Percentiles rank a stretch among this genome's conserved stretches.
These are phyloP conservation scores for Heteronetta atricapilla DNA, from an alignment of 2,113 vertebrate species.

Conservation along the genomic window DNA sequence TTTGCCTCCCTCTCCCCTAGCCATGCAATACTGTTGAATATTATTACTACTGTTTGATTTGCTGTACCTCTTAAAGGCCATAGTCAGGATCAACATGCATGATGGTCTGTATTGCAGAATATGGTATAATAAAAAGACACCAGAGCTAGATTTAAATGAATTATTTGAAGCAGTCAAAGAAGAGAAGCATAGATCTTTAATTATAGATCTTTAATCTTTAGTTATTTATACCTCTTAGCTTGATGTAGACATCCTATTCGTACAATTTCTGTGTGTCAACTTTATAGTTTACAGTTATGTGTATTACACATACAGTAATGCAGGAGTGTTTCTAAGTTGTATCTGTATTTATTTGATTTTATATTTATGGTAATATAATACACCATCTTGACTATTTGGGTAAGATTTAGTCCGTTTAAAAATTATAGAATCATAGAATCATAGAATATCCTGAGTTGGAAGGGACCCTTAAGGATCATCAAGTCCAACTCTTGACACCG, in stretches of 20 bases:
- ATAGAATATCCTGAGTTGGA: no score
- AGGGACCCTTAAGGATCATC: no score
- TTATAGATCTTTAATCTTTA: no score
- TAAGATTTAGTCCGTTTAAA: background rate
- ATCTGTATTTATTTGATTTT: background rate
- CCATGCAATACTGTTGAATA: background rate
- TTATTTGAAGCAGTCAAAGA: background rate
- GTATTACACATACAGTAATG: background rate
- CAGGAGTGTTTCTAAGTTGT: background rate
- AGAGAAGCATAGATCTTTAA: background rate
- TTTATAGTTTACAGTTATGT: background rate
- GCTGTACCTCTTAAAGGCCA: background rate
- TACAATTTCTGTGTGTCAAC: background rate
- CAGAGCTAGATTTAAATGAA: background rate
- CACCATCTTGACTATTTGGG: background rate
- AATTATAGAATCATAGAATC: no score
- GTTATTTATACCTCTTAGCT: background rate
- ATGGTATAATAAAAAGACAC: background rate
- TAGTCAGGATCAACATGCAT: background rate
- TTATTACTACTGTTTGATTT: background rate
- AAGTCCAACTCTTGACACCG: no score
- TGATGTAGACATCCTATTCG: background rate
- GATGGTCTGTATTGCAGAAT: background rate
- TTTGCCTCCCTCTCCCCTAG: background rate
- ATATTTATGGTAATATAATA: background rate